These are phyloP conservation scores for Notiomystis cincta DNA, from an alignment of 2,113 vertebrate genomes.

Conservation along the genomic window DNA sequence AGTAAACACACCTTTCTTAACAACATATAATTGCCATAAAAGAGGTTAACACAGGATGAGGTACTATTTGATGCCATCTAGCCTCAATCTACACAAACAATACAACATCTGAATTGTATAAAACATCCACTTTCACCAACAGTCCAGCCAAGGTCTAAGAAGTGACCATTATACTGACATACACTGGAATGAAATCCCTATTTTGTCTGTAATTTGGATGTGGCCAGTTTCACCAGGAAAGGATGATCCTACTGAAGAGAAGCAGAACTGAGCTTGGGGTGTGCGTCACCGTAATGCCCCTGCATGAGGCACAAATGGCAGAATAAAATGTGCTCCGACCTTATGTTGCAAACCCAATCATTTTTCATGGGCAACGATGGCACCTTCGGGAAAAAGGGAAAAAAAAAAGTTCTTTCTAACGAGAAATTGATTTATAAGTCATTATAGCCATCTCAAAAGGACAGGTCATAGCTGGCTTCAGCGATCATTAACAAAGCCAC, in stretches of 20 bases:
- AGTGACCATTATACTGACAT: background rate
- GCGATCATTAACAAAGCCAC: background rate
- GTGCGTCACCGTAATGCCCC: background rate
- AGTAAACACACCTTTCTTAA: slow-evolving; percentile 7
- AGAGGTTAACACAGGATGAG: background rate
- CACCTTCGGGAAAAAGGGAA: slow-evolving; percentile 2
- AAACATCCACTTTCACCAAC: background rate
- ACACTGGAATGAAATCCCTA: background rate
- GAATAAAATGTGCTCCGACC: slow-evolving; percentile 10
- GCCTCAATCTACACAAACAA: background rate
- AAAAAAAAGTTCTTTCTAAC: slow-evolving; percentile 19
- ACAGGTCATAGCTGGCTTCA: slow-evolving; percentile 21
- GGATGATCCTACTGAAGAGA: background rate
- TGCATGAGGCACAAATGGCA: background rate
- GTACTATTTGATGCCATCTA: background rate
- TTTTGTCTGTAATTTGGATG: background rate
- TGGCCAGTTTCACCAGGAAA: background rate
- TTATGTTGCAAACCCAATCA: slow-evolving; percentile 13
- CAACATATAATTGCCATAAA: background rate
- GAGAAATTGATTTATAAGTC: slow-evolving; percentile 53
- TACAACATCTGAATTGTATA: background rate
- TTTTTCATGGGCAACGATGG: slow-evolving; percentile 22
- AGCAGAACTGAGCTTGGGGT: background rate
- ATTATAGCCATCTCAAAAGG: slow-evolving; percentile 31
- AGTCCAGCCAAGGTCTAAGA: background rate